Evolutionary conservation across 2,888 invertebrate genomes (phyloP).

Genomic region (Didymodactylos carnosus): DNA sequence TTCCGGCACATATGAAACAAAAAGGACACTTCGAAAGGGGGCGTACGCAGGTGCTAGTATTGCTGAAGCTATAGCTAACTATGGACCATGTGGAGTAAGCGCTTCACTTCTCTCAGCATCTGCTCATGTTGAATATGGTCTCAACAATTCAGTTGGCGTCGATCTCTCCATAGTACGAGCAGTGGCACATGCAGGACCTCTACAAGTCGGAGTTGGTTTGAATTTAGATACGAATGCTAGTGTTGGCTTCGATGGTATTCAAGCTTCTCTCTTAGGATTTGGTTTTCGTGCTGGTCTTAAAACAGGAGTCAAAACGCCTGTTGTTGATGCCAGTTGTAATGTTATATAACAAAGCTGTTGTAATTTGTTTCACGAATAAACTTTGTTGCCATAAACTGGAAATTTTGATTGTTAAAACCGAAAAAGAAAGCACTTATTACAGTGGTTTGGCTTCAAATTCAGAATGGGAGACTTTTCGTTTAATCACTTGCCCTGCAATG

Average conservation of each 20-base stretch:
- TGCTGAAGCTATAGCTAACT: slow-evolving; percentile 1
- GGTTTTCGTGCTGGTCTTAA: not conserved
- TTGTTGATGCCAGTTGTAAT: not conserved
- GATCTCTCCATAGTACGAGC: slow-evolving; percentile 1
- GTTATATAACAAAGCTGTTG: not conserved
- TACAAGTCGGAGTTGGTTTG: not conserved
- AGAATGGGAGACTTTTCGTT: too few species aligned
- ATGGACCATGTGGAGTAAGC: not conserved
- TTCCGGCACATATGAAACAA: too few species aligned
- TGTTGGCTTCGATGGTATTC: not conserved
- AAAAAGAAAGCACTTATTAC: too few species aligned
- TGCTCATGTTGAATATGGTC: slow-evolving; percentile 3
- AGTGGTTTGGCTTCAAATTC: too few species aligned
- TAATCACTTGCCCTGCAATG: too few species aligned
- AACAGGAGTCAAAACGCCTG: not conserved
- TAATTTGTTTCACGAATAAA: too few species aligned
- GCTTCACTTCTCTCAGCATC: not conserved
- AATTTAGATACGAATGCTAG: slow-evolving; percentile 2
- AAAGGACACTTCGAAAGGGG: too few species aligned
- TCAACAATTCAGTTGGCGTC: slow-evolving; percentile 4
- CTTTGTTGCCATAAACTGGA: too few species aligned
- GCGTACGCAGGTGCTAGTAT: not conserved
- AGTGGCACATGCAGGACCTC: slow-evolving; percentile 1
- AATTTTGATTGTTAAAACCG: too few species aligned
- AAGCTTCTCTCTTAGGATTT: not conserved